phyloP scores from a whole-genome alignment of 2,113 vertebrate species.

The Macrotis lagotis region DNA sequence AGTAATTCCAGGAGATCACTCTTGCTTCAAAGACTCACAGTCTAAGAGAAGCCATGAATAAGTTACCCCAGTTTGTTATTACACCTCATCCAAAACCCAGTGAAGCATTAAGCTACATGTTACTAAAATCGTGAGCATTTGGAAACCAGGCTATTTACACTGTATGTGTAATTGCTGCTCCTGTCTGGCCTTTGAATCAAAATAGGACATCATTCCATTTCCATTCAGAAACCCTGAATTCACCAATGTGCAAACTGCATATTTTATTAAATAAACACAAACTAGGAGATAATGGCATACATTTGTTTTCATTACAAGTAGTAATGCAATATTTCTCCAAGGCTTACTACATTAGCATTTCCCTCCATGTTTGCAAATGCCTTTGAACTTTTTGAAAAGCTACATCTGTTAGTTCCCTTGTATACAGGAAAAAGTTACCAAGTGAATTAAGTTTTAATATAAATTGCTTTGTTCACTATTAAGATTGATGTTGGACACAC shows the following conservation, averaged over 20 bases:
- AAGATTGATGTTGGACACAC: constrained; percentile 93
- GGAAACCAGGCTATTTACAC: constrained; percentile 50
- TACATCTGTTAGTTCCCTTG: constrained; percentile 87
- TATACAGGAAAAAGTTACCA: constrained; percentile 84
- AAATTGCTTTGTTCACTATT: constrained; percentile 90
- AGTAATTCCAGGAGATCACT: constrained; percentile 74
- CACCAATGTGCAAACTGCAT: constrained; percentile 75
- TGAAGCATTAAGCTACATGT: constrained; percentile 60
- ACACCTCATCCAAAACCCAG: constrained; percentile 60
- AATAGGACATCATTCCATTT: constrained; percentile 67
- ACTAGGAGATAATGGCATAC: constrained; percentile 85
- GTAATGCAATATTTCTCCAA: constrained; percentile 84
- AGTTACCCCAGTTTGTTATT: constrained; percentile 57
- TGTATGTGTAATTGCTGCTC: constrained; percentile 55
- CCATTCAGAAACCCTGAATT: constrained; percentile 70
- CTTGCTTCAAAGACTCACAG: constrained; percentile 72
- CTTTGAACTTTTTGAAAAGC: constrained; percentile 89
- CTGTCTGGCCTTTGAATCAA: constrained; percentile 68
- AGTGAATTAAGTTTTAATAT: constrained; percentile 92
- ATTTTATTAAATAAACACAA: constrained; percentile 88
- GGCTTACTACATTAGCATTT: constrained; percentile 85
- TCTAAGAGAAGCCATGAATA: constrained; percentile 67
- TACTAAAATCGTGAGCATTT: constrained; percentile 44
- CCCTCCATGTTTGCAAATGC: constrained; percentile 80
- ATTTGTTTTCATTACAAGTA: constrained; percentile 88